Percentiles rank a stretch among this genome's conserved stretches.
Conservation (phyloP, 2,888 invertebrate species). For the Harpagoxenus sublaevis region DNA sequence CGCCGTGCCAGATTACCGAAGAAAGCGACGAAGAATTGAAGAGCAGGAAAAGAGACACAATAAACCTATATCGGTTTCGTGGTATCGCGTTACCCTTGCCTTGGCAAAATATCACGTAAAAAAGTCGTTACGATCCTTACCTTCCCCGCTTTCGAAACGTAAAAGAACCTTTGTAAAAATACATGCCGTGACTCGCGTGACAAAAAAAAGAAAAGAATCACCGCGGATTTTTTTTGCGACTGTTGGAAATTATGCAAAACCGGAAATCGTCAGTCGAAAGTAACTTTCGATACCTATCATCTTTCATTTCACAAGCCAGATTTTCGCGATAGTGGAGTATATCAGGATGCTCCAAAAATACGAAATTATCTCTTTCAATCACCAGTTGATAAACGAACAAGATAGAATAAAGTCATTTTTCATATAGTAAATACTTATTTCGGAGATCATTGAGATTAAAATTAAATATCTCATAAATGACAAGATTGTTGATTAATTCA, state of each 20-base stretch:
- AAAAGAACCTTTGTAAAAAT: conserved; percentile 1
- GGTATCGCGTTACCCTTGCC: background rate
- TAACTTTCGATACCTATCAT: background rate
- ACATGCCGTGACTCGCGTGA: background rate
- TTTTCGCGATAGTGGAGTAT: background rate
- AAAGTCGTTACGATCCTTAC: conserved; percentile 2
- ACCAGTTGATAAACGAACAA: background rate
- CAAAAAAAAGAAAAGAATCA: background rate
- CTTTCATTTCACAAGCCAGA: background rate
- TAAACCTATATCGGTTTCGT: conserved; percentile 18
- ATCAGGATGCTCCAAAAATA: background rate
- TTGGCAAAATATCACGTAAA: conserved; percentile 1
- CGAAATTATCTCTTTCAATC: background rate
- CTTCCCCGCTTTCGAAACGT: background rate
- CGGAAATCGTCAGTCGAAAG: background rate
- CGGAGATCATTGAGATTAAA: background rate
- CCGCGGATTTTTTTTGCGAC: background rate
- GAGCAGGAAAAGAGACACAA: background rate
- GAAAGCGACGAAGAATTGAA: conserved; percentile 5
- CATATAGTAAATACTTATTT: background rate
- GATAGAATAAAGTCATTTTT: background rate
- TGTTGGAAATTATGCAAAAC: background rate
- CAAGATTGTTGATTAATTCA: background rate
- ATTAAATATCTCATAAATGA: background rate
- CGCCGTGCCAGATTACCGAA: background rate